phyloP scores from a whole-genome alignment of 1,140 invertebrate species.

The Fopius arisanus region DNA sequence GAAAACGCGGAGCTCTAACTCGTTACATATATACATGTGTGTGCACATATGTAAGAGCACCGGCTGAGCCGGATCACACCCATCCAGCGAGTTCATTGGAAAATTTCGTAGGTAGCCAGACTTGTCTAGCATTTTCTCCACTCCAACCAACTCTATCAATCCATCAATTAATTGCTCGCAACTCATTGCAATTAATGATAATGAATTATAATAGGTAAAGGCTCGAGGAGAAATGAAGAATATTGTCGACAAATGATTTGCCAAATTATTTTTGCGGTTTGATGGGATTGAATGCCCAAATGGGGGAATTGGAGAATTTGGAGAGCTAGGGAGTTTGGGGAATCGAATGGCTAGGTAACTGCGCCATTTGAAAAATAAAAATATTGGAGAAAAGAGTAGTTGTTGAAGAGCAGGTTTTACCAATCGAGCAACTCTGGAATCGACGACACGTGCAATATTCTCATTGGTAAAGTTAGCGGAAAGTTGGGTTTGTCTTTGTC shows the following conservation, averaged over 20 bases:
- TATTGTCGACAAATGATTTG: too few species aligned
- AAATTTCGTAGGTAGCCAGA: background rate
- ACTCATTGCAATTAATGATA: too few species aligned
- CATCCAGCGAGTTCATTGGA: background rate
- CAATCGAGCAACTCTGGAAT: background rate
- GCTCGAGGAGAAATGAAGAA: too few species aligned
- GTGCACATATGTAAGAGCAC: background rate
- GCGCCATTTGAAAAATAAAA: too few species aligned
- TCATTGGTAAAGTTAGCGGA: slow-evolving; percentile 29
- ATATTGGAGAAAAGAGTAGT: background rate
- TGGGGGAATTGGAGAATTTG: too few species aligned
- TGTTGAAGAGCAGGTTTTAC: background rate
- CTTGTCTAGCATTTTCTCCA: background rate
- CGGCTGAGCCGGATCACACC: background rate
- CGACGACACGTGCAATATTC: background rate
- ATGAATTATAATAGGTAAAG: too few species aligned
- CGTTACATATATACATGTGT: slow-evolving; percentile 11
- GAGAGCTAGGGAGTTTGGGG: too few species aligned
- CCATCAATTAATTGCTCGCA: too few species aligned
- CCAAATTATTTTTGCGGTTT: too few species aligned
- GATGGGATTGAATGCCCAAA: too few species aligned
- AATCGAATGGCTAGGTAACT: too few species aligned
- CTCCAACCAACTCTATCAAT: too few species aligned
- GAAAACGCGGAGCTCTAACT: slow-evolving; percentile 42
- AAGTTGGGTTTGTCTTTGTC: slow-evolving; percentile 24